phyloP scores from a whole-genome alignment of 2,113 vertebrate genomes.

The Tenrec ecaudatus region DNA sequence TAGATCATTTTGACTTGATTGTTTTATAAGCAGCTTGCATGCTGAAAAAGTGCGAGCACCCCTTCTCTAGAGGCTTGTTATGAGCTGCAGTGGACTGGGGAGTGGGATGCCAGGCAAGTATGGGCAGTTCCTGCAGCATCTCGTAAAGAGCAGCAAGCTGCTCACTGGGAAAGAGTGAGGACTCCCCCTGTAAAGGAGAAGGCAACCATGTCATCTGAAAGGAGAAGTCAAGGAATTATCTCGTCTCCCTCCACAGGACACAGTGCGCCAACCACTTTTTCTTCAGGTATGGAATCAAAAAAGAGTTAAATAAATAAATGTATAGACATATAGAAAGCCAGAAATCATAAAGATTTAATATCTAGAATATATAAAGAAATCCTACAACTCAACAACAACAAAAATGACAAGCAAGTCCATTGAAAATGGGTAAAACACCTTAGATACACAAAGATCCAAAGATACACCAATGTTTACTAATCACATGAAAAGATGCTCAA shows the following conservation, averaged over 20 bases:
- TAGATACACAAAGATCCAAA: background rate
- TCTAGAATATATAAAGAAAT: too few relatives aligned
- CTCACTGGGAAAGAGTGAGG: background rate
- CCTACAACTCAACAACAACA: background rate
- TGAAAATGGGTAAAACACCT: background rate
- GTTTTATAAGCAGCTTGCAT: too few relatives aligned
- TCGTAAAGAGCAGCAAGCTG: background rate
- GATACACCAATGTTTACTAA: background rate
- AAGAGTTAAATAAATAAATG: background rate
- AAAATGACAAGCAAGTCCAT: background rate
- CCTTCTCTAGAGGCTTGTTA: too few relatives aligned
- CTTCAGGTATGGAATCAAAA: slow-evolving; percentile 10
- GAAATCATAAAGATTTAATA: too few relatives aligned
- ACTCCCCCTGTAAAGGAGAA: background rate
- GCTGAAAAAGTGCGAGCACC: too few relatives aligned
- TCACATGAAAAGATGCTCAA: background rate
- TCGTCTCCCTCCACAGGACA: background rate
- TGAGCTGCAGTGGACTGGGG: too few relatives aligned
- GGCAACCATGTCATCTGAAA: background rate
- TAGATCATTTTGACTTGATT: too few relatives aligned
- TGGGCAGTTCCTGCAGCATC: background rate
- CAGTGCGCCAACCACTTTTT: background rate
- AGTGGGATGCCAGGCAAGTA: too few relatives aligned
- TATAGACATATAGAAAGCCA: too few relatives aligned
- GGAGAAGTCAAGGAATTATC: background rate